Evolutionary conservation across 2,888 invertebrate genomes (phyloP).

Genomic region (Harmothoe impar): DNA sequence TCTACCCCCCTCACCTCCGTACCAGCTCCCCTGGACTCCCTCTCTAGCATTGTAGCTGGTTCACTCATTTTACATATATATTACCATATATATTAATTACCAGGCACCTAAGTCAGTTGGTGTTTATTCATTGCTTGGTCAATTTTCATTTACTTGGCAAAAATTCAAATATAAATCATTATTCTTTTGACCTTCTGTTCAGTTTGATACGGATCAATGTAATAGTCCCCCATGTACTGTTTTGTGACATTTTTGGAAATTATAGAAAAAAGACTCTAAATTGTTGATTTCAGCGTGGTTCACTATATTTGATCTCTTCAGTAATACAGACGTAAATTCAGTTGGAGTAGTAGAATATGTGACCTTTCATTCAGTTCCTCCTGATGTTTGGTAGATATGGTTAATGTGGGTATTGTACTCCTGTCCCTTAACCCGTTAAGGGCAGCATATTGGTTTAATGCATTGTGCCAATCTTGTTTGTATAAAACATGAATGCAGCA

Average conservation of each 20-base stretch:
- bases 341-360: not conserved
- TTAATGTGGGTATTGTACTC: not conserved
- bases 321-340: not conserved
- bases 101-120: slow-evolving; percentile 42
- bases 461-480: too few relatives aligned
- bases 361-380: not conserved
- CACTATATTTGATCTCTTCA: not conserved
- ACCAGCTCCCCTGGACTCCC: slow-evolving; percentile 18
- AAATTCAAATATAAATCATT: not conserved
- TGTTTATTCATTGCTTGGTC: slow-evolving; percentile 63
- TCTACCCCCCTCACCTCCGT: slow-evolving; percentile 54
- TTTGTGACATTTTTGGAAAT: not conserved
- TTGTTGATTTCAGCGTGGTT: not conserved
- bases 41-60: slow-evolving; percentile 52
- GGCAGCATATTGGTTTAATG: too few relatives aligned
- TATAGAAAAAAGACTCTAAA: not conserved
- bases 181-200: not conserved
- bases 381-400: not conserved
- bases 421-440: not conserved
- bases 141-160: not conserved
- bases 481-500: too few relatives aligned
- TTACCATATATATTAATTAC: slow-evolving; percentile 34
- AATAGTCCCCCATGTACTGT: not conserved
- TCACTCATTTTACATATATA: slow-evolving; percentile 43
- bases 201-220: slow-evolving; percentile 1